A percentile compares a stretch with the other conserved stretches of the same genome.
Evolutionary conservation across 2,888 invertebrate species (phyloP).

Genomic region (Apamea anceps): DNA sequence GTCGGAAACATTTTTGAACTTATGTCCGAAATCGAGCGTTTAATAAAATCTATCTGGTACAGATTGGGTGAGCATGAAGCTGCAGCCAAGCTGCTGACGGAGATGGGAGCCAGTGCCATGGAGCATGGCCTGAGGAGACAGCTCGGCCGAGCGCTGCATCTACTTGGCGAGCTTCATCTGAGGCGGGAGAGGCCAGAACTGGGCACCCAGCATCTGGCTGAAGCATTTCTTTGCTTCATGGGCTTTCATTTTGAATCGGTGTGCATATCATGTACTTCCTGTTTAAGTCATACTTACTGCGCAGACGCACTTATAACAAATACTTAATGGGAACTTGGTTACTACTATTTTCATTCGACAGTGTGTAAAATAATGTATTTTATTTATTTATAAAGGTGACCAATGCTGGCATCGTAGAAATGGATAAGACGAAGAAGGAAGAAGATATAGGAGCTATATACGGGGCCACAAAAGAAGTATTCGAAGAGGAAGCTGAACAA

Average conservation of each 20-base stretch:
- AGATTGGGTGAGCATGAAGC: conserved; percentile 82
- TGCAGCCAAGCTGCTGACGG: conserved; percentile 82
- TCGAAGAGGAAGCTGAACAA: conserved; percentile 85
- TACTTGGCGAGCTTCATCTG: conserved; percentile 85
- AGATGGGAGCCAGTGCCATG: conserved; percentile 87
- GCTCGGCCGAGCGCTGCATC: conserved; percentile 83
- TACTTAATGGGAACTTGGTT: not conserved
- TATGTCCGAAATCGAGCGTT: not conserved
- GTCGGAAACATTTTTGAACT: not conserved
- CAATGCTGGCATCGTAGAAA: not conserved
- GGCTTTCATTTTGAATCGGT: conserved; percentile 78
- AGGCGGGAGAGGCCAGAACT: conserved; percentile 83
- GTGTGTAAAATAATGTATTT: not conserved
- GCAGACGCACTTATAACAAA: not conserved
- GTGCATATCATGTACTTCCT: conserved; percentile 17
- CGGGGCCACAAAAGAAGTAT: conserved; percentile 67
- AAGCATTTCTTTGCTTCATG: conserved; percentile 87
- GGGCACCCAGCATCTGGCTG: conserved; percentile 84
- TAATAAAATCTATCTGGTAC: not conserved
- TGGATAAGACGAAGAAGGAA: not conserved
- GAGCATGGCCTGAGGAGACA: conserved; percentile 79
- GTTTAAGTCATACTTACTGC: not conserved
- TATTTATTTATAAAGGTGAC: conserved; percentile 9
- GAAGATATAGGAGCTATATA: conserved; percentile 72
- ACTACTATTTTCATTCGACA: not conserved